These are phyloP conservation scores for Podarcis cretensis DNA, from an alignment of 2,113 vertebrate genomes.

Conservation along the genomic window DNA sequence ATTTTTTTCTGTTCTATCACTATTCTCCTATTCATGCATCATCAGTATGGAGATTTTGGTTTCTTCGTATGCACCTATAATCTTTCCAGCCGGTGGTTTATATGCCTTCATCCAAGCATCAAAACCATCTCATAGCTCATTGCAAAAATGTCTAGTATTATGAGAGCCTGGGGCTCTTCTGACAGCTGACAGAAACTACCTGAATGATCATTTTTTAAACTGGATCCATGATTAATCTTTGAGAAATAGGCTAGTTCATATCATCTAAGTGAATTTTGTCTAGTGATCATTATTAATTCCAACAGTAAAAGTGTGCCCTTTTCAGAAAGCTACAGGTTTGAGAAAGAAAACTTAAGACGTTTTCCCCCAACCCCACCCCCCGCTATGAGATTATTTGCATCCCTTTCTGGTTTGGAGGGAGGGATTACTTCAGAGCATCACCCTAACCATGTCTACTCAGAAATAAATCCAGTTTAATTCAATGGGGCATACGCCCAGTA, in stretches of 20 bases:
- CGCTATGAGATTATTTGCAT: constrained; percentile 36
- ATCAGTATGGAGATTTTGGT: neutral
- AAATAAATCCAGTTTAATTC: too few relatives aligned
- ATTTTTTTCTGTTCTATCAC: constrained; percentile 13
- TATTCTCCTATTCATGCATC: constrained; percentile 28
- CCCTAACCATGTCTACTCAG: too few relatives aligned
- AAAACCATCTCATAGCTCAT: neutral
- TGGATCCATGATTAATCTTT: constrained; percentile 69
- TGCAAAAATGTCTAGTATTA: constrained; percentile 20
- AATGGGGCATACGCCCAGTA: too few relatives aligned
- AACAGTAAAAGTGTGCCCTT: fast-evolving
- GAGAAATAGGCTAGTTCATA: constrained; percentile 38
- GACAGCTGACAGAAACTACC: constrained; percentile 44
- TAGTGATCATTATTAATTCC: constrained; percentile 44
- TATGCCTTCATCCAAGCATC: constrained; percentile 18
- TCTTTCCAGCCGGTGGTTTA: constrained; percentile 27
- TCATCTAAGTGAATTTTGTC: constrained; percentile 44
- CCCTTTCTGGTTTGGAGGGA: neutral
- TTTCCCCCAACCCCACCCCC: neutral
- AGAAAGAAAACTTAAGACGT: neutral
- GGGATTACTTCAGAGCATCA: neutral
- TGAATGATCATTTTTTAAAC: constrained; percentile 39
- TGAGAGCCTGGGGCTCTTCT: neutral
- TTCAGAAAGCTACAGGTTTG: constrained; percentile 27
- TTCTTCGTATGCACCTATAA: neutral